Conservation (phyloP, 2,888 invertebrate genomes). For the Eustalomyia histrio region DNA sequence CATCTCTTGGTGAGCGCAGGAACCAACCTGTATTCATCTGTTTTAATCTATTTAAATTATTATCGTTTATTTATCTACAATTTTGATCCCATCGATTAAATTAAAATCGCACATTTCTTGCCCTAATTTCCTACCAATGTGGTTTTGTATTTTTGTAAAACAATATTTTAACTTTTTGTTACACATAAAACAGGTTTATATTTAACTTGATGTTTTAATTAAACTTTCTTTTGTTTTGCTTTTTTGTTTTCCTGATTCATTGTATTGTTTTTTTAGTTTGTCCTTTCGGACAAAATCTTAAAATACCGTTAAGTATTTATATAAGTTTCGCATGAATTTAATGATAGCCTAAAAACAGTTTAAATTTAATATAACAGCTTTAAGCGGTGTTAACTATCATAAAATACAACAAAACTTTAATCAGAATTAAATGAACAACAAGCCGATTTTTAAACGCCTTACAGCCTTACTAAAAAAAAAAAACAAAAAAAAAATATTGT, state of each 20-base stretch:
- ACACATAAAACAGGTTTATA: constrained; percentile 4
- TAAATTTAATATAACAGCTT: background rate
- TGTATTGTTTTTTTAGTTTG: constrained; percentile 21
- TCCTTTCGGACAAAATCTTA: background rate
- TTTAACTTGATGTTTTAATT: constrained; percentile 35
- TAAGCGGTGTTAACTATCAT: too few relatives aligned
- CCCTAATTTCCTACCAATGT: too few relatives aligned
- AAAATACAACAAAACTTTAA: background rate
- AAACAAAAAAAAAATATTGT: too few relatives aligned
- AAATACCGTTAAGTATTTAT: constrained; percentile 45
- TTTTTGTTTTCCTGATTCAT: constrained; percentile 20
- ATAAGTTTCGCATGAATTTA: constrained; percentile 9
- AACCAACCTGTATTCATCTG: too few relatives aligned
- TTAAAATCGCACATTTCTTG: too few relatives aligned
- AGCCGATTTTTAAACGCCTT: too few relatives aligned
- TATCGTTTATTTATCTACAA: too few relatives aligned
- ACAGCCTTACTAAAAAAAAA: too few relatives aligned
- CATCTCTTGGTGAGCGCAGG: too few relatives aligned
- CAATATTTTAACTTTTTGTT: background rate
- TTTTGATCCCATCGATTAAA: too few relatives aligned
- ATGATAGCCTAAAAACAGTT: constrained; percentile 28
- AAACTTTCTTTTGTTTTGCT: constrained; percentile 34
- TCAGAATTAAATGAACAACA: too few relatives aligned
- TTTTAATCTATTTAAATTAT: too few relatives aligned
- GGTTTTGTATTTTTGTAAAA: background rate